Conservation (phyloP, 2,113 vertebrate species). For the Chionomys nivalis region DNA sequence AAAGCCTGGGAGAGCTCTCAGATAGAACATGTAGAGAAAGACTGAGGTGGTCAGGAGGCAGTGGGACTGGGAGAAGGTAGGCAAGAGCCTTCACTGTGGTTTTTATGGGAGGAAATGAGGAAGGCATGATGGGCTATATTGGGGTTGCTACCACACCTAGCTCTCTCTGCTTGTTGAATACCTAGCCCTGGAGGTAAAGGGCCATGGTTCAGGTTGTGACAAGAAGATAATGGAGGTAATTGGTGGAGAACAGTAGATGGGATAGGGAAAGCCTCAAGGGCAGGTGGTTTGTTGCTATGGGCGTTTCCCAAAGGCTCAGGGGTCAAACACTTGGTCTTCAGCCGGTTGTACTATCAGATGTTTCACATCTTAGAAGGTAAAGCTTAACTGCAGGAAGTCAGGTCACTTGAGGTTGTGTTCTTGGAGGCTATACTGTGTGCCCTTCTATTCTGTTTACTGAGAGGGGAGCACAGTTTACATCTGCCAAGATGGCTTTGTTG, state of each 20-base stretch:
- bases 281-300: not conserved
- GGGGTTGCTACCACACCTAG: not conserved
- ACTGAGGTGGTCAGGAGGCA: not conserved
- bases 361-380: not conserved
- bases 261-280: not conserved
- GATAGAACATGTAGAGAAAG: not conserved
- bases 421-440: not conserved
- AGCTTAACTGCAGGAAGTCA: not conserved
- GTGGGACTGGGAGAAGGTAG: not conserved
- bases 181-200: not conserved
- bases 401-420: not conserved
- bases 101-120: not conserved
- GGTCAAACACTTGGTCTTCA: not conserved
- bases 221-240: not conserved
- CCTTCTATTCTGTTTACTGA: not conserved
- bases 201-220: too few species aligned
- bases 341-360: not conserved
- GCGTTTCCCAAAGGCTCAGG: not conserved
- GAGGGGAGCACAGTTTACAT: not conserved
- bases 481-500: not conserved
- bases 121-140: too few species aligned
- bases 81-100: not conserved
- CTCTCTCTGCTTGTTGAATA: not conserved
- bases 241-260: rapidly evolving
- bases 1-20: not conserved